Evolutionary conservation across 2,113 vertebrate species (phyloP), one percentile per base, ranked within the genome.

Genomic region (Scartelaos histophorus): DNA sequence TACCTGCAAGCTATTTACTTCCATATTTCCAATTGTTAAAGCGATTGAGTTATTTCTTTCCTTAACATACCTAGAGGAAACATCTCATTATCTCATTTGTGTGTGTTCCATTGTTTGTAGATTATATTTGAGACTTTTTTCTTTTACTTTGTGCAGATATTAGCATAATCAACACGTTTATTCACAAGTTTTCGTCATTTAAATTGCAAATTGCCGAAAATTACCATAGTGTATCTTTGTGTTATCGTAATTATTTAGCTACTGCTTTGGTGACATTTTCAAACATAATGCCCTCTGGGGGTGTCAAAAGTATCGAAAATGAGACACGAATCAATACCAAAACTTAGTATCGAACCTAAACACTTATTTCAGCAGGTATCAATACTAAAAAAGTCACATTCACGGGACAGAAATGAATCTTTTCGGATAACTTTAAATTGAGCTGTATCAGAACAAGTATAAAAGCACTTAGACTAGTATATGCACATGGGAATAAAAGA

Each of bases 1-100:
- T 64, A 64, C 61, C 61, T 61, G 34, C 17, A 1, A 38, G 34
- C 16, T 16, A 64, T 61, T 61, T 61, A 61, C 38, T 64, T 64
- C 61, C 61, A 64, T 64, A 64, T 64, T 64, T 64, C 10, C 29
- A 38, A 19, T 64, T 35, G 29, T 64, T 38, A n/a, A 38, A 35
- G 61, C 17, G 29, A 10, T 35, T 35, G 16, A 3, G 5, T 19
- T 19, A n/a, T n/a, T 35, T 11, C 61, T n/a, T 35, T n/a, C 61
- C 34, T 34, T 35, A 35, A 38, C 61, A 64, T 10, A 64, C 61
- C 61, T 64, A 3, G 34, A 38, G 34, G 34, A 62, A 38, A 62
- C 7, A 38, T 35, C 61, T 38, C 19, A 29, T 64, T 64, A 38
- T 38, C 25, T 34, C 24, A 64, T 64, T 61, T 62, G 17, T 17